A percentile compares a stretch with the other conserved stretches of the same genome.
phyloP scores from a whole-genome alignment of 2,888 invertebrate species.

The Molorchus minor region DNA sequence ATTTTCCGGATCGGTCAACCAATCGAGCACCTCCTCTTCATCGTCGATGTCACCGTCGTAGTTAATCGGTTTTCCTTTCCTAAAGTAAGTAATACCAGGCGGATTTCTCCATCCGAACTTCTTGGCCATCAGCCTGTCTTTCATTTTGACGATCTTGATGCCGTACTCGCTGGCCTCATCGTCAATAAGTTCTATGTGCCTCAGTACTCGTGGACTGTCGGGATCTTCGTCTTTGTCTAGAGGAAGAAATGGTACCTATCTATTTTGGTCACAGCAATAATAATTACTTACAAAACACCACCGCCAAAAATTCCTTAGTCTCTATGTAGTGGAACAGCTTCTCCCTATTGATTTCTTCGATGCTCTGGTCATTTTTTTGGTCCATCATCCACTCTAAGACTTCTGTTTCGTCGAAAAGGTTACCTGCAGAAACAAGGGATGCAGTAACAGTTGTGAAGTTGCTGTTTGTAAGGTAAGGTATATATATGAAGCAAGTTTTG shows the following conservation, averaged over 20 bases:
- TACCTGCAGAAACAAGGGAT: constrained; percentile 65
- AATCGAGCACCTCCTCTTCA: constrained; percentile 87
- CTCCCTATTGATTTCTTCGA: constrained; percentile 88
- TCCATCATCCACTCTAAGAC: constrained; percentile 91
- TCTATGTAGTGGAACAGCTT: constrained; percentile 84
- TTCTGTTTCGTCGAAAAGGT: constrained; percentile 78
- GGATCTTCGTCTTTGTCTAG: constrained; percentile 84
- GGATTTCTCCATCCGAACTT: constrained; percentile 91
- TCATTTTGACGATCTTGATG: constrained; percentile 88
- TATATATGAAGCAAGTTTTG: constrained; percentile 49
- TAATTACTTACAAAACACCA: constrained; percentile 85
- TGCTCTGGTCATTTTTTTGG: constrained; percentile 91
- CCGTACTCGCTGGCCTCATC: constrained; percentile 93
- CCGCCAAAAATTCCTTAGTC: constrained; percentile 90
- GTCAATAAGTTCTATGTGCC: constrained; percentile 89
- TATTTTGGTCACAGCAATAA: constrained; percentile 13
- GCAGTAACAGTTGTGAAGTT: too few relatives aligned
- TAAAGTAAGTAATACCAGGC: constrained; percentile 90
- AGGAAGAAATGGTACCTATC: constrained; percentile 22
- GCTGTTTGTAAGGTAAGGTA: too few relatives aligned
- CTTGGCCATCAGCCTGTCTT: constrained; percentile 90
- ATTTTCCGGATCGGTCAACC: constrained; percentile 92
- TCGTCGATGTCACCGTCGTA: constrained; percentile 94
- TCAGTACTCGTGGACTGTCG: constrained; percentile 79
- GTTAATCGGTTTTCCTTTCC: constrained; percentile 88